Base-by-base conservation (phyloP, 2,113 vertebrate species). In the Dicentrarchus labrax region DNA sequence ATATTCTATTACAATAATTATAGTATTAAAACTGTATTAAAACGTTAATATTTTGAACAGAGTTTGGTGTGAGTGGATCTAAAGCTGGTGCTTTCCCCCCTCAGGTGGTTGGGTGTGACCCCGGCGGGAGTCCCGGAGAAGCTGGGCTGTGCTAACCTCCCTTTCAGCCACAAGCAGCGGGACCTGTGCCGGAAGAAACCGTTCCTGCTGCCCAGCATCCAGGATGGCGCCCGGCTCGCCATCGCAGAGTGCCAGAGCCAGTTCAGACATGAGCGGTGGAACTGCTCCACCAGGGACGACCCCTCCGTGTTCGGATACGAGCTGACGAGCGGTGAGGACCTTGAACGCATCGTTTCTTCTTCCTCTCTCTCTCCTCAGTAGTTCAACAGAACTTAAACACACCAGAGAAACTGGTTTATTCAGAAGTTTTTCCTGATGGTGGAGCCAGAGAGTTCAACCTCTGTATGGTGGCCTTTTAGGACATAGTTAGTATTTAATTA, bases 251-350 rank as follows among this genome's bases (percentile, higher is more conserved):
- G 98, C 90, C 95, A 96, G 81, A 96, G 90, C 61, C 98, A 98
- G 93, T 99, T 99, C 94, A 93, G 94, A 72, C 96, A 97, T 81
- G 98, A 99, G 90, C 91, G 98, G 53, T 99, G 98, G 98, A 97
- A 98, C 95, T 99, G 98, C 91, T 94, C 90, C 72, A 94, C 95
- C 19, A 76, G 75, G 16, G 62, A 78, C 70, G 64, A 94, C 41
- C 61, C 87, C 2, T 84, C 95, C 1, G 91, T 96, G 88, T 96
- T 97, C 45, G 97, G 96, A 38, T 93, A 95, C 73, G 96, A 97
- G 91, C 81, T 97, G 51, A 97, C 88, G 74, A 97, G 97, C 80
- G 98, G 98, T 99, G 92, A 97, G 77, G 8, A 21, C 8, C 1
- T 4, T 56, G 13, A 16, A 6, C 16, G 41, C 41, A 43, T 5